Base-by-base conservation (phyloP, 2,888 invertebrate genomes). In the Drosophila prolongata region DNA sequence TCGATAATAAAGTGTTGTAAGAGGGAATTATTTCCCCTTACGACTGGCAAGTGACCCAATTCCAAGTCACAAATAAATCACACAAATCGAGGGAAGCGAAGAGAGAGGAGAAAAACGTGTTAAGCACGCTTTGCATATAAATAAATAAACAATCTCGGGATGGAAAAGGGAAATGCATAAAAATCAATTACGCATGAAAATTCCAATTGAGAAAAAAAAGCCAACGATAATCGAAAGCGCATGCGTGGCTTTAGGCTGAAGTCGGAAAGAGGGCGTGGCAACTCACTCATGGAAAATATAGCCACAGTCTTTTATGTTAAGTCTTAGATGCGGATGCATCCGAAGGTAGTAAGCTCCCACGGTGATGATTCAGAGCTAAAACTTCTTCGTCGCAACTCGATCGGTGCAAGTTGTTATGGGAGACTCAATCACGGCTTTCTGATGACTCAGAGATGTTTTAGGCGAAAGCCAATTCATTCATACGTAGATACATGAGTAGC, bases 111-210 rank as follows among this genome's bases (percentile, higher is more conserved):
- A 70, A 52, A 56, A 79, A 75, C 80, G 70, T 74, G 74, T 83
- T 87, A 65, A 72, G 79, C 79, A 79, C 82, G 86, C 82, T 71
- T 67, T 57, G 68, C 74, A 74, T 77, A 70, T 77, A 65, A 87
- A 83, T 74, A 67, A 55, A 24, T 69, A 50, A 56, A 68, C 44
- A 56, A 16, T 52, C 27, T 49, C 16, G 6, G n/a, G 14, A 11
- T 30, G 13, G 46, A 10, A 9, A 46, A 14, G 19, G 27, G 42
- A 75, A 81, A 49, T 85, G 86, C 87, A 76, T 79, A 49, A 75
- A 84, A 86, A 88, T 88, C 89, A 84, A 84, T 84, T 84, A 87
- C 78, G 84, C 89, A 80, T 88, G 87, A 89, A 83, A 86, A 88
- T 68, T 74, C 46, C 74, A 84, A 54, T 46, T 53, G 42, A 64